Percentiles rank a stretch among this genome's conserved stretches.
These are phyloP conservation scores for Loripinus fragilis DNA, from an alignment of 2,888 invertebrate species.

Conservation along the genomic window DNA sequence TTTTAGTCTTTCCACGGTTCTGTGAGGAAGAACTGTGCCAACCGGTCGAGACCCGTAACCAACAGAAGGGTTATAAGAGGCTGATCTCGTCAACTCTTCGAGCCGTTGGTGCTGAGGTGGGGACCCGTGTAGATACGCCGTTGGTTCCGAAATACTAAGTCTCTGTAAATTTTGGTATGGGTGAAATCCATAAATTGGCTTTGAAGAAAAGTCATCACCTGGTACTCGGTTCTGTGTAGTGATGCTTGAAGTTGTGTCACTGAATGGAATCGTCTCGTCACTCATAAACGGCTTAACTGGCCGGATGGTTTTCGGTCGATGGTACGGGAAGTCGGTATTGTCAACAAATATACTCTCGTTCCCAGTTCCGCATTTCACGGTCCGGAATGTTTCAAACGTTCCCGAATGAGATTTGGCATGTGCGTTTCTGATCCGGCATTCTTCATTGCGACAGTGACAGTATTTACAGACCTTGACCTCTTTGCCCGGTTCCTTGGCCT, in stretches of 20 bases:
- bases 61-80: background rate
- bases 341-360: constrained; percentile 25
- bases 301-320: constrained; percentile 51
- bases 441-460: background rate
- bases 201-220: background rate
- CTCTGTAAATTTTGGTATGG: background rate
- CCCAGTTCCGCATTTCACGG: background rate
- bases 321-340: constrained; percentile 49
- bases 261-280: background rate
- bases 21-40: constrained; percentile 27
- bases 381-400: background rate
- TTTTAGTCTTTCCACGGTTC: constrained; percentile 38
- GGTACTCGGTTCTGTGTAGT: too few species aligned
- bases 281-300: constrained; percentile 20
- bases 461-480: background rate
- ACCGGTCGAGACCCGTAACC: background rate
- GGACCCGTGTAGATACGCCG: background rate
- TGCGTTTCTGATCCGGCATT: background rate
- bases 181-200: constrained; percentile 1
- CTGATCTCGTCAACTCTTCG: background rate
- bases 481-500: background rate
- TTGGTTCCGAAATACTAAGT: background rate
- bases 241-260: background rate
- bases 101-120: background rate
- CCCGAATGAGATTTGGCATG: background rate